These are phyloP conservation scores for Symphodus melops DNA, from an alignment of 2,113 vertebrate species.

Conservation along the genomic window DNA sequence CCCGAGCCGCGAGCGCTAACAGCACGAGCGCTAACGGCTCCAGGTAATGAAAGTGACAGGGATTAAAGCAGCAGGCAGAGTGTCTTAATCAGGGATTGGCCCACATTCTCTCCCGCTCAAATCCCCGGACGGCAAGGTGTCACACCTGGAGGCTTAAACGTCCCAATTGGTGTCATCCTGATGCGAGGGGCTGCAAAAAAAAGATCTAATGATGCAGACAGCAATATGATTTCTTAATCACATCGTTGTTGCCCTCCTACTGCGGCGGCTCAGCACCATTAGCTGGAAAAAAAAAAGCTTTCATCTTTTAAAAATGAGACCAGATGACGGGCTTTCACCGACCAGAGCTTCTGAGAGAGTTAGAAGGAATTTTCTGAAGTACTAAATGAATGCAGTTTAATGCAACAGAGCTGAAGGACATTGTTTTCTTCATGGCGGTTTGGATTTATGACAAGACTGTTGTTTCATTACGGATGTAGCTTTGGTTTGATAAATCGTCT, in stretches of 20 bases:
- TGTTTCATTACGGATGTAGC: too few relatives aligned
- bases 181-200: slow-evolving; percentile 36
- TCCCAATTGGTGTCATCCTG: slow-evolving; percentile 29
- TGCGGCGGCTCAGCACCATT: slow-evolving; percentile 15
- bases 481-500: too few relatives aligned
- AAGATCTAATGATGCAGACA: slow-evolving; percentile 32
- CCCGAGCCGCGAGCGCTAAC: slow-evolving; percentile 13
- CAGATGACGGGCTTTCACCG: slow-evolving; percentile 43
- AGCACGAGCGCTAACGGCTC: slow-evolving; percentile 12
- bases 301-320: slow-evolving; percentile 59
- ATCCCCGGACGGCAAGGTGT: slow-evolving; percentile 60
- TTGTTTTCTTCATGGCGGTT: too few relatives aligned
- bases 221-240: slow-evolving; percentile 24
- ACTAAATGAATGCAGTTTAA: neutral
- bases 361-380: slow-evolving; percentile 5
- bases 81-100: slow-evolving; percentile 78
- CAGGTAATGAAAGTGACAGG: slow-evolving; percentile 74
- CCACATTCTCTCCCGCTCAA: slow-evolving; percentile 63
- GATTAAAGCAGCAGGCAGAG: slow-evolving; percentile 59
- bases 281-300: slow-evolving; percentile 30
- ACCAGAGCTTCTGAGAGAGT: slow-evolving; percentile 25
- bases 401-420: neutral
- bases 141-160: slow-evolving; percentile 62
- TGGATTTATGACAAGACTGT: too few relatives aligned
- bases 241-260: slow-evolving; percentile 5